Evolutionary conservation across 2,113 vertebrate species (phyloP).

Genomic region (Cinclus mexicanus): DNA sequence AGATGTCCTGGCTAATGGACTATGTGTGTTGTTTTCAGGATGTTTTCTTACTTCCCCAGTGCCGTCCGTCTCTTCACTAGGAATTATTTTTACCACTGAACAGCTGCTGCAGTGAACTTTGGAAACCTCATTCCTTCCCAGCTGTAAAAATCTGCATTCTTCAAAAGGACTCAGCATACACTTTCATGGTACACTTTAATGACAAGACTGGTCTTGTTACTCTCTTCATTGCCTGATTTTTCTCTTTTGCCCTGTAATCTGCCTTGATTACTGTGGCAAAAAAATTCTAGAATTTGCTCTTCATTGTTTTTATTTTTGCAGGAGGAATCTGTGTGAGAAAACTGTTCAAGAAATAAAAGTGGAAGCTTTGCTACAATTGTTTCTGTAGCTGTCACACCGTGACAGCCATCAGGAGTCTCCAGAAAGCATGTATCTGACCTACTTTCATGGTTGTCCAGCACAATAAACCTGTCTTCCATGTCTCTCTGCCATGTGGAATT

Average conservation of each 20-base stretch:
- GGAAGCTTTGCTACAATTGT: slow-evolving; percentile 64
- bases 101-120: slow-evolving; percentile 72
- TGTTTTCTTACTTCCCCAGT: neutral
- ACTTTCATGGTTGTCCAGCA: slow-evolving; percentile 57
- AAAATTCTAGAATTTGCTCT: slow-evolving; percentile 17
- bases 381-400: slow-evolving; percentile 43
- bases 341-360: slow-evolving; percentile 69
- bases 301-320: slow-evolving; percentile 57
- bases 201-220: neutral
- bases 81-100: slow-evolving; percentile 50
- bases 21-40: neutral
- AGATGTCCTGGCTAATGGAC: neutral
- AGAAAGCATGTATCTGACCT: slow-evolving; percentile 69
- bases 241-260: slow-evolving; percentile 50
- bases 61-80: neutral
- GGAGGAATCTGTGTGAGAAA: slow-evolving; percentile 48
- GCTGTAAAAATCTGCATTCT: slow-evolving; percentile 71
- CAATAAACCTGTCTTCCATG: slow-evolving; percentile 62
- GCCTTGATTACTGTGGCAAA: slow-evolving; percentile 61
- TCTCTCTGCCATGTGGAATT: slow-evolving; percentile 62
- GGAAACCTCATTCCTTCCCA: slow-evolving; percentile 69
- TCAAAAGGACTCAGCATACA: slow-evolving; percentile 69
- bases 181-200: neutral
- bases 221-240: neutral
- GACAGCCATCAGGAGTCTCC: slow-evolving; percentile 66